Evolutionary conservation across 1,140 invertebrate genomes (phyloP).

Genomic region (Drosophila tani): DNA sequence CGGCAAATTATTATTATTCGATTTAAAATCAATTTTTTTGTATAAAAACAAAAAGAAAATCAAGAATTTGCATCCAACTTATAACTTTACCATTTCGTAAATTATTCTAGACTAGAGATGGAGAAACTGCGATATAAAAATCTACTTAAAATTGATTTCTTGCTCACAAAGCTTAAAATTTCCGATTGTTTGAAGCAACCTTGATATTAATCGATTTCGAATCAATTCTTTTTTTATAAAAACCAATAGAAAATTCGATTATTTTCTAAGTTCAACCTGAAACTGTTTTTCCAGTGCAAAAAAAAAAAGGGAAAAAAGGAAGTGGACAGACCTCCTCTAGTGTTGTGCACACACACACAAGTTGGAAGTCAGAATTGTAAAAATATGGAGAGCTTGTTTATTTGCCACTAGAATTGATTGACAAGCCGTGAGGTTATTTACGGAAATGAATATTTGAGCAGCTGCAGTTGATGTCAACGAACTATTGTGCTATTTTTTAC

Average conservation of each 20-base stretch:
- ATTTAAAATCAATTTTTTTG: no score
- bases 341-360: constrained; percentile 20
- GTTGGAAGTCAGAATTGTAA: not conserved
- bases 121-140: not conserved
- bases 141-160: no score
- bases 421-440: constrained; percentile 15
- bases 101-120: no score
- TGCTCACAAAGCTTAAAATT: no score
- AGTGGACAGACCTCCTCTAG: not conserved
- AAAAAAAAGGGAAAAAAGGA: not conserved
- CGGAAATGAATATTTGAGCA: constrained; percentile 11
- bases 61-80: no score
- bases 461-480: constrained; percentile 10
- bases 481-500: not conserved
- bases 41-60: no score
- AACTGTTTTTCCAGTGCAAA: constrained; percentile 7
- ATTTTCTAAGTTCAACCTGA: not conserved
- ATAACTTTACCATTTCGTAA: no score
- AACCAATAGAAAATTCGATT: not conserved
- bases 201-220: no score
- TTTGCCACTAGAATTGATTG: constrained; percentile 21
- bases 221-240: no score
- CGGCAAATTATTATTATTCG: no score
- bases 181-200: no score
- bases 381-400: constrained; percentile 10